Evolutionary conservation across 2,797 vertebrate genomes (phyloP).

Genomic region (Neosilurus hyrtlii): DNA sequence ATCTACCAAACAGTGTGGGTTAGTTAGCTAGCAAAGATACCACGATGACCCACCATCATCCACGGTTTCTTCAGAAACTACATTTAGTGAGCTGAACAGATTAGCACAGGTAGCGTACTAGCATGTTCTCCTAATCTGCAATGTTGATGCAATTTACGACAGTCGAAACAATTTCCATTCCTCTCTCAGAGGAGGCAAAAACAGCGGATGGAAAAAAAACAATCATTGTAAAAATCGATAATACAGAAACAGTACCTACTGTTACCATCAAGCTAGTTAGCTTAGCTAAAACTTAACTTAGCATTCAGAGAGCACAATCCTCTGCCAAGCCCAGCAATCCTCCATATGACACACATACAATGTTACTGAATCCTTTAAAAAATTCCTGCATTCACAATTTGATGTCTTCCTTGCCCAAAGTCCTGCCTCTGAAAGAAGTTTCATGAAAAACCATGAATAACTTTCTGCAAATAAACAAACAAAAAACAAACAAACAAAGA

Average conservation of each 20-base stretch:
- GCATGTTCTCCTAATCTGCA: background rate
- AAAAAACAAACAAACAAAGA: no score
- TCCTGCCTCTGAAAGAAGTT: no score
- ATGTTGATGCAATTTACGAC: background rate
- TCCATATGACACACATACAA: no score
- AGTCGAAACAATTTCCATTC: background rate
- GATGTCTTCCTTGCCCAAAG: no score
- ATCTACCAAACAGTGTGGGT: background rate
- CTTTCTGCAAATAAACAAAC: no score
- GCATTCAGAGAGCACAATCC: no score
- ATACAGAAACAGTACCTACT: background rate
- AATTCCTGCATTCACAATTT: no score
- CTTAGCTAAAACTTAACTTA: background rate
- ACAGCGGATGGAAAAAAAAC: no score
- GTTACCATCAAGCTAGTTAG: background rate
- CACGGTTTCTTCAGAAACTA: background rate
- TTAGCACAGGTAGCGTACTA: background rate
- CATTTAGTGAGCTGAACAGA: no score
- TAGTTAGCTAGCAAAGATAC: background rate
- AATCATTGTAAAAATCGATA: background rate
- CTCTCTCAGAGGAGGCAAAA: background rate
- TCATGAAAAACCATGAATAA: no score
- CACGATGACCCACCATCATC: background rate
- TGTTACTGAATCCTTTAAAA: no score
- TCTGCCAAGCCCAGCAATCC: no score